Conservation (phyloP, 2,888 invertebrate species). For the Flexamia atlantica region DNA sequence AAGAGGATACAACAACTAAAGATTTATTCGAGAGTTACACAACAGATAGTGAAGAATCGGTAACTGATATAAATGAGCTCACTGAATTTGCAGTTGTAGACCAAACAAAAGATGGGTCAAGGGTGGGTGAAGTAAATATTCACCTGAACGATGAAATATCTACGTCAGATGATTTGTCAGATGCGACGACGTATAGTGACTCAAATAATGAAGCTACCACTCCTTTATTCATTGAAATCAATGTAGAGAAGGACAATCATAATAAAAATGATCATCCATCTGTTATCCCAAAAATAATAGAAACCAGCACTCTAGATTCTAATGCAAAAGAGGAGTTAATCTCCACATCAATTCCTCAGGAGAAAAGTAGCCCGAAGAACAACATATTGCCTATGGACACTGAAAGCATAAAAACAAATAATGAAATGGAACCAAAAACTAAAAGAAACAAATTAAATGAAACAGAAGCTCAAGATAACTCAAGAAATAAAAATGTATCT, state of each 20-base stretch:
- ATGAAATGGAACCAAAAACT: neutral
- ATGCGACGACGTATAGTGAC: neutral
- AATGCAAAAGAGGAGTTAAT: neutral
- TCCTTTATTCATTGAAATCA: slow-evolving; percentile 2
- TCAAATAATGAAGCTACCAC: neutral
- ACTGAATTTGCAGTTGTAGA: neutral
- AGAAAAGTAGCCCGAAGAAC: neutral
- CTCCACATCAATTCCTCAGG: neutral
- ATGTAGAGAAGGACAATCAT: neutral
- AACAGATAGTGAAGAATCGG: neutral
- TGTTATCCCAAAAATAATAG: neutral
- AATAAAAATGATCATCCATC: neutral
- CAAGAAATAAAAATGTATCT: neutral
- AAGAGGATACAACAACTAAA: neutral
- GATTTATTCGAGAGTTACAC: neutral
- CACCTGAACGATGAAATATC: too few species aligned
- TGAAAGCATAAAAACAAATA: neutral
- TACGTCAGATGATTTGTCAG: neutral
- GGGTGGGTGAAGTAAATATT: neutral
- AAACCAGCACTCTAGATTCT: neutral
- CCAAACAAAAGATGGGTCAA: neutral
- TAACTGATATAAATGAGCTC: neutral
- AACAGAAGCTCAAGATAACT: neutral
- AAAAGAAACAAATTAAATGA: neutral
- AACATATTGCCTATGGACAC: neutral